Evolutionary conservation across 2,797 vertebrate genomes (phyloP).

Genomic region (Pampus argenteus): DNA sequence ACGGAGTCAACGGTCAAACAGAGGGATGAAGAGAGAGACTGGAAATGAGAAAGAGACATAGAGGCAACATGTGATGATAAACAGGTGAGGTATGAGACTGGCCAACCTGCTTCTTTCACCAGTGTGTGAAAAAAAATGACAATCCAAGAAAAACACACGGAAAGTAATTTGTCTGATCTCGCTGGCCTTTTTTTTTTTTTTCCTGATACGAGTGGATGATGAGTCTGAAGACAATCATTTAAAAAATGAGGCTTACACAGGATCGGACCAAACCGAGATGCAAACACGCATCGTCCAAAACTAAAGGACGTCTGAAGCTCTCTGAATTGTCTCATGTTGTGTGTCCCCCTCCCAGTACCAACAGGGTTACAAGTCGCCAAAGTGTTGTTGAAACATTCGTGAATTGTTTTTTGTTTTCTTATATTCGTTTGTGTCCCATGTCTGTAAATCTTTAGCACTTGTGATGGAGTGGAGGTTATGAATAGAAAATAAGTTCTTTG

Average conservation of each 20-base stretch:
- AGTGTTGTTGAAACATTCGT: conserved; percentile 74
- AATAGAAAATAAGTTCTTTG: conserved; percentile 21
- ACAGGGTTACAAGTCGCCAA: conserved; percentile 76
- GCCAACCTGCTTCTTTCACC: conserved; percentile 54
- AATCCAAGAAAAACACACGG: conserved; percentile 77
- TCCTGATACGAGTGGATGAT: conserved; percentile 37
- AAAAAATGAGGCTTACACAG: conserved; percentile 58
- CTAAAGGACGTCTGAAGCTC: conserved; percentile 36
- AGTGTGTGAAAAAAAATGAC: conserved; percentile 73
- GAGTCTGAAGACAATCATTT: conserved; percentile 88
- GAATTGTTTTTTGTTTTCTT: conserved; percentile 72
- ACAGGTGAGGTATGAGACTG: conserved; percentile 44
- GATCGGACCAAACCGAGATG: conserved; percentile 68
- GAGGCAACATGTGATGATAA: conserved; percentile 22
- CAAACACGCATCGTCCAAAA: conserved; percentile 61
- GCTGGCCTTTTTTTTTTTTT: conserved; percentile 47
- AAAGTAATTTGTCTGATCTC: conserved; percentile 54
- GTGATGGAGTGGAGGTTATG: conserved; percentile 18
- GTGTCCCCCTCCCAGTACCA: conserved; percentile 49
- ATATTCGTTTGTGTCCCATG: conserved; percentile 39
- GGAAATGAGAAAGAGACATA: conserved; percentile 8
- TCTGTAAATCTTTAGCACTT: conserved; percentile 30
- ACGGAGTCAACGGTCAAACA: conserved; percentile 19
- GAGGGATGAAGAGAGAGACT: conserved; percentile 10
- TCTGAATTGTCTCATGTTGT: conserved; percentile 59